Conservation (phyloP, 2,113 vertebrate genomes). For the Diphyllodes magnificus region DNA sequence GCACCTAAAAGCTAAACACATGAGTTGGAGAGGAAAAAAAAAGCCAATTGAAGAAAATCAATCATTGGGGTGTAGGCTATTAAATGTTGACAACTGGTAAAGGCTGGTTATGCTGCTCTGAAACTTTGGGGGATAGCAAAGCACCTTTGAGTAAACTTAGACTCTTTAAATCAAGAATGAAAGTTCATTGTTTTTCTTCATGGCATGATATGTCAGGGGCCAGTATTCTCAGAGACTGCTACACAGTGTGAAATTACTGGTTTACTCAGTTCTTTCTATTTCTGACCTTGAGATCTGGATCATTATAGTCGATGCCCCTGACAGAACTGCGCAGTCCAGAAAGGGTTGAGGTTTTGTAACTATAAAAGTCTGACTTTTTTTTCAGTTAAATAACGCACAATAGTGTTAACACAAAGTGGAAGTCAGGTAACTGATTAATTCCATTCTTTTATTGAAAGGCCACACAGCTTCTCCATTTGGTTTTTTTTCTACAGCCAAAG, state of each 20-base stretch:
- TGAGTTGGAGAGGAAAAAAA: conserved; percentile 15
- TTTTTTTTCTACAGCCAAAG: background rate
- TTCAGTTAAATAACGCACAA: background rate
- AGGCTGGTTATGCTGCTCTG: conserved; percentile 5
- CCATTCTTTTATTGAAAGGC: background rate
- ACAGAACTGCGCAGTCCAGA: background rate
- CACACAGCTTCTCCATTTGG: background rate
- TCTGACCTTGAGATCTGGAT: conserved; percentile 42
- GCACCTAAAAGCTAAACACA: conserved; percentile 48
- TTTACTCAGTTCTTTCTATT: conserved; percentile 5
- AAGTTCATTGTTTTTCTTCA: background rate
- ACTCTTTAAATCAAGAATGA: conserved; percentile 38
- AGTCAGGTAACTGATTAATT: background rate
- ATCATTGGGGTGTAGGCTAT: conserved; percentile 41
- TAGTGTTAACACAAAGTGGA: background rate
- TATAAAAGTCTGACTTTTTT: background rate
- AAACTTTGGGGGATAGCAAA: conserved; percentile 56
- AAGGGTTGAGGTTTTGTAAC: background rate
- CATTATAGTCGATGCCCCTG: background rate
- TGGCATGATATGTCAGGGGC: background rate
- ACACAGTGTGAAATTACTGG: conserved; percentile 1
- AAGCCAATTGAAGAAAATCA: conserved; percentile 25
- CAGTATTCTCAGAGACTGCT: conserved; percentile 14
- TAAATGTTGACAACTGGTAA: conserved; percentile 50
- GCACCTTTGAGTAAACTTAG: conserved; percentile 45